These are phyloP conservation scores for Drosophila helvetica DNA, from an alignment of 2,888 invertebrate species.

Conservation along the genomic window DNA sequence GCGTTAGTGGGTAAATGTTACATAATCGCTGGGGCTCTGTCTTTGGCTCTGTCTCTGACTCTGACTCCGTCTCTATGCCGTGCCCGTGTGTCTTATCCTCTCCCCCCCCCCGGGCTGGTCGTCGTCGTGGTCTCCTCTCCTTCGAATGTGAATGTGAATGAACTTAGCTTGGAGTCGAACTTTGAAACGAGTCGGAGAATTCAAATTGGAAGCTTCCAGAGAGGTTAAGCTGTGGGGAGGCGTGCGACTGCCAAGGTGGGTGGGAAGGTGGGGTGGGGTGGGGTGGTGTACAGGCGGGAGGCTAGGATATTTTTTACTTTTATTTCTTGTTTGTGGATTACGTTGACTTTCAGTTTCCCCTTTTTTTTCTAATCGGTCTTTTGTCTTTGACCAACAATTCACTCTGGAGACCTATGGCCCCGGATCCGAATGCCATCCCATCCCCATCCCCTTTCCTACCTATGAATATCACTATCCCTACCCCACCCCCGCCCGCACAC, in stretches of 20 bases:
- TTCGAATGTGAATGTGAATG: constrained; percentile 68
- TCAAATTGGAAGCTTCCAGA: constrained; percentile 21
- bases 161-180: constrained; percentile 49
- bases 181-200: constrained; percentile 33
- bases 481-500: neutral
- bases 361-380: neutral
- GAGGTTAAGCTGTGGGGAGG: neutral
- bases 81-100: constrained; percentile 11
- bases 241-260: too few species aligned
- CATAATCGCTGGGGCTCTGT: constrained; percentile 66
- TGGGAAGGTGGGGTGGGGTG: too few species aligned
- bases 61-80: constrained; percentile 21
- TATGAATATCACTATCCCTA: too few species aligned
- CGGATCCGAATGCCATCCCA: neutral
- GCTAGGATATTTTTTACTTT: neutral
- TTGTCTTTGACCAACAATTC: neutral
- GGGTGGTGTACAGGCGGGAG: too few species aligned
- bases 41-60: constrained; percentile 24
- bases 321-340: neutral
- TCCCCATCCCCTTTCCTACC: constrained; percentile 17
- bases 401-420: neutral
- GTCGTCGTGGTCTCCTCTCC: constrained; percentile 8
- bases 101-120: neutral
- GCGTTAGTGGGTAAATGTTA: constrained; percentile 82
- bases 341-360: neutral